Evolutionary conservation across 2,113 vertebrate species (phyloP), one percentile per base, ranked within the genome.

Genomic region (Meles meles): DNA sequence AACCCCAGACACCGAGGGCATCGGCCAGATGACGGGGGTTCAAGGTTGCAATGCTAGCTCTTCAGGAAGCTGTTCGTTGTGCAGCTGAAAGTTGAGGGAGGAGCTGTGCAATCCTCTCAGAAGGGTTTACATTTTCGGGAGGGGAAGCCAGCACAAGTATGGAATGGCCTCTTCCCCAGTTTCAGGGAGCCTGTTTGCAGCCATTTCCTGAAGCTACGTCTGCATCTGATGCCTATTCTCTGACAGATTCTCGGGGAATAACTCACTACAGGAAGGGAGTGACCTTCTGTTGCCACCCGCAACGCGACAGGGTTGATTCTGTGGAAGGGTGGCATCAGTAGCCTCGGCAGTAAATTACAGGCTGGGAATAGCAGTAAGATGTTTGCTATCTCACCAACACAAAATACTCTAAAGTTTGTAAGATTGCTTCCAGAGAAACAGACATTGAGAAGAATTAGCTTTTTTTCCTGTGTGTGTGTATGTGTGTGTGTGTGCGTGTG

Each of bases 271-370:
- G 76, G 85, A 94, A 89, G 94, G 83, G 57, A 95, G 52, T 52
- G 81, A 88, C 74, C 94, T 89, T 90, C 18, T 97, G 52, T 23
- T 96, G 69, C 69, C 90, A 83, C 87, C 85, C 21, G 15, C 89
- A 96, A 96, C 69, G 63, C 0, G 1, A 65, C 72, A 92, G 82
- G 82, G 47, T 55, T 34, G 81, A 87, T 52, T 91, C 96, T 88
- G 10, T 20, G 63, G 74, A 67, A 96, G 49, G 63, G 47, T 57
- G 90, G 80, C 59, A 84, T 63, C 80, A 59, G 74, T 42, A 49
- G 82, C 65, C 88, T 88, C 88, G 42, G 90, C 85, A 93, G 88
- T 55, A 97, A 97, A 97, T 96, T 93, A 95, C 7, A 97, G 96
- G 69, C 83, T 97, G 76, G 67, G 61, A 74, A 85, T 44, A 97